phyloP scores from a whole-genome alignment of 2,113 vertebrate genomes.

The Tetrao urogallus region DNA sequence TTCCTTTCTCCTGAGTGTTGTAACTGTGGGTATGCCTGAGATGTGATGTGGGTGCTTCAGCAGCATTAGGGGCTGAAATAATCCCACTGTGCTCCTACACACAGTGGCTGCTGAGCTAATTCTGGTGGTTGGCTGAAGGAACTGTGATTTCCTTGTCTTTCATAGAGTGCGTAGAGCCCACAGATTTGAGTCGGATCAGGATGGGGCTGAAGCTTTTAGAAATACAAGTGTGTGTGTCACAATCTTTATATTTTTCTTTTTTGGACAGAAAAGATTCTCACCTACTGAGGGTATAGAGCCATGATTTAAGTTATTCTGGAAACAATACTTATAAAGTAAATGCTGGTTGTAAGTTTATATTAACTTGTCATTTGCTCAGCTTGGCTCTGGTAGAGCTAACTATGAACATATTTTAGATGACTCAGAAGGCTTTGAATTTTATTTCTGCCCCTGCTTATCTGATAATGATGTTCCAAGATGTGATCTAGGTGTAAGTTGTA shows the following conservation, averaged over 20 bases:
- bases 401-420: background rate
- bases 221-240: background rate
- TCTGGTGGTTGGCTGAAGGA: background rate
- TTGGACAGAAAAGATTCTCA: background rate
- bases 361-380: background rate
- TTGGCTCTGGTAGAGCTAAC: background rate
- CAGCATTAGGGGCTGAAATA: background rate
- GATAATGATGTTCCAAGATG: background rate
- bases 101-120: background rate
- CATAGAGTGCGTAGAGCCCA: background rate
- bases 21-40: background rate
- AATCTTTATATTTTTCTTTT: background rate
- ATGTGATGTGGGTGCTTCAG: background rate
- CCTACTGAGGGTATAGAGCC: background rate
- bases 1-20: background rate
- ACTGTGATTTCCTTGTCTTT: background rate
- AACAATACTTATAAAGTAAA: background rate
- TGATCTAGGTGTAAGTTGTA: background rate
- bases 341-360: background rate
- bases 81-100: background rate
- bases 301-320: background rate
- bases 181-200: background rate
- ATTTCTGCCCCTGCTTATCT: background rate
- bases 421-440: background rate
- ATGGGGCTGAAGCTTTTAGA: background rate